Percentiles rank a stretch among this genome's conserved stretches.
Conservation (phyloP, 37 sponge, comb jelly and placozoan species). For the Cladorhizidae sp. region DNA sequence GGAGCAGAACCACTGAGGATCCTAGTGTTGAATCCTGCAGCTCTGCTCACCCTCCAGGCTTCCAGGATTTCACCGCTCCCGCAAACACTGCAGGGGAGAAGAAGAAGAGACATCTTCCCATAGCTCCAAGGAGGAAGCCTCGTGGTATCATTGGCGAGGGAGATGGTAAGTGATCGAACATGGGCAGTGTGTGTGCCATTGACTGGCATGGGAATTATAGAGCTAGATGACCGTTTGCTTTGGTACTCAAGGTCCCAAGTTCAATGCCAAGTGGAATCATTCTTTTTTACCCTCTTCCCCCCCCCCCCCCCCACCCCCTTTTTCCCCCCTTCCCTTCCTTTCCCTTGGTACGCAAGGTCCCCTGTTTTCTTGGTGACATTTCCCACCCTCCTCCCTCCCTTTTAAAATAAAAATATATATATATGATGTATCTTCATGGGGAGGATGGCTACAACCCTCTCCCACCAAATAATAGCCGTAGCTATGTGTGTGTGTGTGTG, state of each 20-base stretch:
- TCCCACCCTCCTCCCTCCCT: no score
- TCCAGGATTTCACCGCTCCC: conserved; percentile 58
- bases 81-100: conserved; percentile 10
- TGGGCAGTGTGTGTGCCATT: neutral
- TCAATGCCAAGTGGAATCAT: no score
- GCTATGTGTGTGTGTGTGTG: no score
- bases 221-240: no score
- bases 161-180: neutral
- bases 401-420: no score
- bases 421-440: no score
- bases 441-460: no score
- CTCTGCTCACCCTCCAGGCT: conserved; percentile 24
- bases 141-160: neutral
- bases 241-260: no score
- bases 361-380: no score
- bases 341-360: no score
- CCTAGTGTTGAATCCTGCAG: neutral
- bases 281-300: neutral
- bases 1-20: conserved; percentile 16
- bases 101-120: conserved; percentile 44
- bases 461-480: no score
- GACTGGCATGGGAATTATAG: neutral
- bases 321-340: neutral
- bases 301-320: neutral
- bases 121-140: conserved; percentile 17